Conservation (phyloP, 2,113 vertebrate species). For the Stigmatopora argus region DNA sequence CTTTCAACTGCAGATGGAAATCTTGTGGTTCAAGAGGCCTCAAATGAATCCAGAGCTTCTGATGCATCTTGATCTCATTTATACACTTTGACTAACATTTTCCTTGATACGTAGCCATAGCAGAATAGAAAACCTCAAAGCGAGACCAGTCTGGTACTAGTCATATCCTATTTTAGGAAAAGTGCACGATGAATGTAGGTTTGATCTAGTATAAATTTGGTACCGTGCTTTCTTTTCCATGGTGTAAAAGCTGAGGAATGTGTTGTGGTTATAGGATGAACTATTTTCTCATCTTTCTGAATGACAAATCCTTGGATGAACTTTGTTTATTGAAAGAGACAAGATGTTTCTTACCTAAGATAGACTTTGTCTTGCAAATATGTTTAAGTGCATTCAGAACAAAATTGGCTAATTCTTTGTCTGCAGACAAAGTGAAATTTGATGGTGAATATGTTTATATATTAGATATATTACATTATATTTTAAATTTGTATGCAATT, state of each 20-base stretch:
- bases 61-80: constrained; percentile 73
- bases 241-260: constrained; percentile 48
- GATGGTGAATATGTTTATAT: no score
- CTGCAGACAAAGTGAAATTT: no score
- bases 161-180: constrained; percentile 50
- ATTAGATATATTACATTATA: no score
- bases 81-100: constrained; percentile 70
- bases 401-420: no score
- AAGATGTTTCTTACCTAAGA: background rate
- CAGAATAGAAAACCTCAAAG: constrained; percentile 30
- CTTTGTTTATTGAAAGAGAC: constrained; percentile 19
- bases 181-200: constrained; percentile 21
- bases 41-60: constrained; percentile 61
- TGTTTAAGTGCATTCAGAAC: background rate
- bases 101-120: constrained; percentile 63
- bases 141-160: constrained; percentile 34
- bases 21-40: constrained; percentile 46
- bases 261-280: constrained; percentile 42
- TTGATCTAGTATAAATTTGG: constrained; percentile 49
- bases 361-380: no score
- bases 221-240: constrained; percentile 51
- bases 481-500: no score
- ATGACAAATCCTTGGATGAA: constrained; percentile 60
- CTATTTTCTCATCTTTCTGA: constrained; percentile 53
- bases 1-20: constrained; percentile 55